Base-by-base conservation (phyloP, 1,140 invertebrate species). In the Mycetomoellerius zeteki region DNA sequence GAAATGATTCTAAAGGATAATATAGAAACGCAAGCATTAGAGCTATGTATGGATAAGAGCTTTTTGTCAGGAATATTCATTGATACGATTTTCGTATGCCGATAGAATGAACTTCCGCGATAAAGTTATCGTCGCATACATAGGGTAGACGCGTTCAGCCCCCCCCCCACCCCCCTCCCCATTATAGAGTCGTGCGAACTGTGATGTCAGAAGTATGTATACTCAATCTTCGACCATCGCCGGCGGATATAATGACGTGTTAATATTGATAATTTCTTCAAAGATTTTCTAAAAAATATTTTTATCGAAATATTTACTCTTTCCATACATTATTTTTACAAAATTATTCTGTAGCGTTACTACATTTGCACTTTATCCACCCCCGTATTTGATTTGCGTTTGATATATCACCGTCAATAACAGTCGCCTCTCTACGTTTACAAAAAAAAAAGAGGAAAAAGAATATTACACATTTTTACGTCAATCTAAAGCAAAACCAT, bases 381-480 rank as follows among this genome's bases (percentile, higher is more conserved):
- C 14, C 16, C 16, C 19, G n/a, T 60, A 60, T 62, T 75, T 50
- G 37, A 75, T 50, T 75, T 47, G 69, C 47, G 47, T 52, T 50
- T 52, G 24, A 47, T 69, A 60, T 47, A 50, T 75, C 67, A 10
- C 19, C 78, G 65, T 73, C 69, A 75, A 84, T 75, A 75, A 84
- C 80, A 50, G 69, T 84, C 30, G 62, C 47, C 30, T 69, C 58
- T 73, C 27, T 73, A 47, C 19, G 24, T 50, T 65, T 14, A 30
- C 0, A 65, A 43, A 60, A 58, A 24, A 50, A 30, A 64, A 50
- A 33, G 21, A n/a, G 30, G 7, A 16, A 43, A 56, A 43, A 56
- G 67, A 30, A 43, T 33, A 71, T 71, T 56, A 71, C 54, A 81
- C 64, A 71, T 75, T 84, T 84, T 62, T 60, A 75, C 37, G 80